phyloP scores from a whole-genome alignment of 2,888 invertebrate genomes.

The Tanaodytes sp. region DNA sequence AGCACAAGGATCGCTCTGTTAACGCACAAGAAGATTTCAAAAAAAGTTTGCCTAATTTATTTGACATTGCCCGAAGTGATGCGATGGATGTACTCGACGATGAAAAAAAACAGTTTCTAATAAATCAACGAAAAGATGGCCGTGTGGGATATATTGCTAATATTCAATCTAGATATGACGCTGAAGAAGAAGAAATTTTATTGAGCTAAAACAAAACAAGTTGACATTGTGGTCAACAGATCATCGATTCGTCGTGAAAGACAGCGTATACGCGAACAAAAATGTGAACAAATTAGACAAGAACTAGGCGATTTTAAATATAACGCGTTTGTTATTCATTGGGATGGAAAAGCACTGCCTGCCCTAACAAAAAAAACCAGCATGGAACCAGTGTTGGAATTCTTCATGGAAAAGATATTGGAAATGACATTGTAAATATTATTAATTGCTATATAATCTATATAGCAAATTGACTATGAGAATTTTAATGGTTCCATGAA shows the following conservation, averaged over 20 bases:
- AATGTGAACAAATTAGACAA: neutral
- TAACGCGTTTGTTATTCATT: neutral
- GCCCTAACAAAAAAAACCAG: neutral
- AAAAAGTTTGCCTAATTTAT: neutral
- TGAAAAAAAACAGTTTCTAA: neutral
- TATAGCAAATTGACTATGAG: too few species aligned
- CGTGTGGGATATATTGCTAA: constrained; percentile 1
- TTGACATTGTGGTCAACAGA: neutral
- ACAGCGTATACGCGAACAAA: neutral
- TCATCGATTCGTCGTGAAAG: constrained; percentile 3
- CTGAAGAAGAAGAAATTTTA: neutral
- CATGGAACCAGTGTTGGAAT: too few species aligned
- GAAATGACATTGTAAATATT: too few species aligned
- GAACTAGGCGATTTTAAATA: neutral
- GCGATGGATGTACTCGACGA: neutral
- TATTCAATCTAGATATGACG: neutral
- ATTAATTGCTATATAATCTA: too few species aligned
- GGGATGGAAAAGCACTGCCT: neutral
- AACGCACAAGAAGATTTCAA: neutral
- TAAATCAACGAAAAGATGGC: neutral
- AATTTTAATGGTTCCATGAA: too few species aligned
- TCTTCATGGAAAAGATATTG: too few species aligned
- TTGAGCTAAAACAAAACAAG: too few species aligned
- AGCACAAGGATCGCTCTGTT: neutral
- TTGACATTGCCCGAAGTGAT: neutral